Evolutionary conservation across 2,888 invertebrate species (phyloP).

Genomic region (Chrysina gloriosa): DNA sequence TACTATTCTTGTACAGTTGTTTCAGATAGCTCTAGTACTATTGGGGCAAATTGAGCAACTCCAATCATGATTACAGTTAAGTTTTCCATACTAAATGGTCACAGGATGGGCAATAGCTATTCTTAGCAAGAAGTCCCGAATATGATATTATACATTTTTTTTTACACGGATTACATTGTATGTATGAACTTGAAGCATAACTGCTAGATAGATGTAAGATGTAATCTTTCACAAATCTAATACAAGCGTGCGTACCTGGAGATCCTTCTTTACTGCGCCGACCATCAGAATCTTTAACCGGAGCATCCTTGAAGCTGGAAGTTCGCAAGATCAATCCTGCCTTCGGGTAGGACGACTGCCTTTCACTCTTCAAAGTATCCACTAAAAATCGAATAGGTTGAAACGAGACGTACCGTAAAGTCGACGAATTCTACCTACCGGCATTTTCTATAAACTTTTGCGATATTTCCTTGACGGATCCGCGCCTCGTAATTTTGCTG

Average conservation of each 20-base stretch:
- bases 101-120: no score
- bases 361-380: slow-evolving; percentile 69
- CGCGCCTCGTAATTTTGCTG: slow-evolving; percentile 71
- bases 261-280: slow-evolving; percentile 55
- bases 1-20: no score
- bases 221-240: no score
- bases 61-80: no score
- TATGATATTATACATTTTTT: no score
- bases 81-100: no score
- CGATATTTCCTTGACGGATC: slow-evolving; percentile 82
- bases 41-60: no score
- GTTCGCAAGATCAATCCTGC: slow-evolving; percentile 80
- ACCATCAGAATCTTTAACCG: slow-evolving; percentile 32
- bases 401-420: background rate
- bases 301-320: slow-evolving; percentile 69
- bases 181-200: no score
- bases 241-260: slow-evolving; percentile 52
- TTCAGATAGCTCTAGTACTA: no score
- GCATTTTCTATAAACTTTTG: slow-evolving; percentile 82
- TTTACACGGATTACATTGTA: no score
- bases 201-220: no score
- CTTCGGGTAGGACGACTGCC: slow-evolving; percentile 74
- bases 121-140: no score
- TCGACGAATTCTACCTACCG: slow-evolving; percentile 58
- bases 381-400: slow-evolving; percentile 57